Evolutionary conservation across 2,888 invertebrate genomes (phyloP).

Genomic region (Eupithecia inturbata): DNA sequence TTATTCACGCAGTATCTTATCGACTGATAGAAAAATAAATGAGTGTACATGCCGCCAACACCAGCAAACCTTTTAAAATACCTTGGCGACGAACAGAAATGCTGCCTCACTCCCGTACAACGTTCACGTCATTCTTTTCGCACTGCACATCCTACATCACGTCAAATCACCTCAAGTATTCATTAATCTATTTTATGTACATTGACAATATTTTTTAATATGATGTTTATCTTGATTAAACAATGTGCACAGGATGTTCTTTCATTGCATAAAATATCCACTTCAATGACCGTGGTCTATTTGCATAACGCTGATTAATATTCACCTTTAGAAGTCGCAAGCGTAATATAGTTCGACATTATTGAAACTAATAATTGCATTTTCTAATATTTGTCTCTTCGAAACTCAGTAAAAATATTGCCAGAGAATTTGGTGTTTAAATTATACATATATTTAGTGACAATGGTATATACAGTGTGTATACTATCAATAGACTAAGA

Average conservation of each 20-base stretch:
- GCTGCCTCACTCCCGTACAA: background rate
- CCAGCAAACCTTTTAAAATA: background rate
- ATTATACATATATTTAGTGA: background rate
- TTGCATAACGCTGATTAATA: background rate
- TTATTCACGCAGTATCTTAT: too few species aligned
- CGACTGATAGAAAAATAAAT: background rate
- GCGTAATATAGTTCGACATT: too few species aligned
- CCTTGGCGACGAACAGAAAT: background rate
- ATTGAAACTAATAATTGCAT: background rate
- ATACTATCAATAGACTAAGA: background rate
- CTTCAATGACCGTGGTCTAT: background rate
- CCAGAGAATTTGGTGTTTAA: constrained; percentile 14
- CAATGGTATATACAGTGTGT: too few species aligned
- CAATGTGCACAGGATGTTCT: background rate
- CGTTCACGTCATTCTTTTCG: background rate
- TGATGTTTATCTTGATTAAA: background rate
- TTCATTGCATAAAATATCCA: too few species aligned
- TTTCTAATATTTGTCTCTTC: too few species aligned
- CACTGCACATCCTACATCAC: too few species aligned
- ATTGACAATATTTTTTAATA: background rate
- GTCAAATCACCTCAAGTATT: background rate
- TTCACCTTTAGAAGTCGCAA: background rate
- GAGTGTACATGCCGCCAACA: background rate
- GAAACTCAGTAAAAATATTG: constrained; percentile 16
- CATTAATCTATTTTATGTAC: background rate